phyloP scores from a whole-genome alignment of 2,888 invertebrate genomes.

The Drosophila paucipuncta region DNA sequence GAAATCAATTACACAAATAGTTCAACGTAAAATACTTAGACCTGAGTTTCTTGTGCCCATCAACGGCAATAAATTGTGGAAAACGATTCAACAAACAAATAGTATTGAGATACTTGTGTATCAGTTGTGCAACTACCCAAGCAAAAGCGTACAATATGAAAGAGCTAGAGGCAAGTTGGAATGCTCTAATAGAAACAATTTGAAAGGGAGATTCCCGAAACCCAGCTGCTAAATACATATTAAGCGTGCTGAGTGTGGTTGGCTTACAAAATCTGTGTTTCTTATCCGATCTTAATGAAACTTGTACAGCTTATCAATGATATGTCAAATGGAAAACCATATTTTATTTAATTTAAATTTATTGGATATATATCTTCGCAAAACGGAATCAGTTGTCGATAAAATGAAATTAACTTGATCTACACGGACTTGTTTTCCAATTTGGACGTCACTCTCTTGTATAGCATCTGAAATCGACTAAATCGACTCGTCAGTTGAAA shows the following conservation, averaged over 20 bases:
- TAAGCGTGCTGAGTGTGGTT: no score
- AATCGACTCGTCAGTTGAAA: not conserved
- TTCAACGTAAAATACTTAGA: not conserved
- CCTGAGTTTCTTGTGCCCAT: not conserved
- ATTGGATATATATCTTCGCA: not conserved
- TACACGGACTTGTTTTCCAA: not conserved
- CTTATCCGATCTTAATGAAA: not conserved
- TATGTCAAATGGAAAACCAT: not conserved
- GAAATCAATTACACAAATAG: conserved; percentile 29
- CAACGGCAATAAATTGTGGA: not conserved
- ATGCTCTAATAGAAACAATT: not conserved
- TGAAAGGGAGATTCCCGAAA: not conserved
- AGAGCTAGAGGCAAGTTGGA: not conserved
- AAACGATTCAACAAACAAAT: not conserved
- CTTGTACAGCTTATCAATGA: not conserved
- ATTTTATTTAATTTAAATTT: not conserved
- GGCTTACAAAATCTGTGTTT: not conserved
- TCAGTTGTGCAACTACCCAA: not conserved
- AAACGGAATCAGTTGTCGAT: not conserved
- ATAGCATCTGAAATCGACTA: not conserved
- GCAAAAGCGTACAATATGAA: not conserved
- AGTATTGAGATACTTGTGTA: not conserved
- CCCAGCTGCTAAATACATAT: not conserved
- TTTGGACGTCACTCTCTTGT: fast-evolving
- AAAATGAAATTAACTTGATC: not conserved